Base-by-base conservation (phyloP, 2,888 invertebrate genomes). In the Uloborus plumipes region DNA sequence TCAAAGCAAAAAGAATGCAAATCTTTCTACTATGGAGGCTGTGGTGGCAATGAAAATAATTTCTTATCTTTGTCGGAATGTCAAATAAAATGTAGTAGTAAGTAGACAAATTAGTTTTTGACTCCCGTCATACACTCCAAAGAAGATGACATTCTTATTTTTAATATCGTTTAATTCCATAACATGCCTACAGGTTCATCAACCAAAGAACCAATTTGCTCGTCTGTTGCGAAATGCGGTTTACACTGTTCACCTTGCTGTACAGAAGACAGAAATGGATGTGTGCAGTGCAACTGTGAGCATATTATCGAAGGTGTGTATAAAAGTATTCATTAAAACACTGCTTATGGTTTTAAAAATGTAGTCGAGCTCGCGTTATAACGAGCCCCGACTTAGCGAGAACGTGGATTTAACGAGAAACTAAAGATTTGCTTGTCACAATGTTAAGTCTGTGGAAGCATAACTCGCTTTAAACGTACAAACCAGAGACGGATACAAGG, bases 1-100 rank as follows among this genome's bases (percentile, higher is more conserved):
- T 66, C 81, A 1, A 84, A 80, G n/a, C 82, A 86, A n/a, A 84
- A 85, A 39, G 64, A 53, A 15, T 97, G 97, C 90, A 90, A 92
- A 86, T 91, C 92, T 76, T 97, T 97, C 50, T 77, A 92, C 55
- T 97, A 94, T 88, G 94, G 95, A 59, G 98, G 97, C 90, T 97
- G 96, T 90, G 94, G 93, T 85, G 96, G 96, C 87, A 95, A 94
- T 90, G 92, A 92, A 88, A 97, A 97, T 91, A 94, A 94, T 91
- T 96, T 95, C 92, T 91, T 90, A 89, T 92, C 93, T 76, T 92
- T 92, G 90, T 92, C 93, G 87, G 91, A 92, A 64, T 86, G 86
- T 49, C 67, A 84, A 64, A 72, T 77, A 16, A 84, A 84, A 31
- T 86, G 86, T 58, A 47, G 66, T 0, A 62, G 83, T 83, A 77